Evolutionary conservation across 2,797 vertebrate species (phyloP), one percentile per base, ranked within the genome.

Genomic region (Australoheros facetus): DNA sequence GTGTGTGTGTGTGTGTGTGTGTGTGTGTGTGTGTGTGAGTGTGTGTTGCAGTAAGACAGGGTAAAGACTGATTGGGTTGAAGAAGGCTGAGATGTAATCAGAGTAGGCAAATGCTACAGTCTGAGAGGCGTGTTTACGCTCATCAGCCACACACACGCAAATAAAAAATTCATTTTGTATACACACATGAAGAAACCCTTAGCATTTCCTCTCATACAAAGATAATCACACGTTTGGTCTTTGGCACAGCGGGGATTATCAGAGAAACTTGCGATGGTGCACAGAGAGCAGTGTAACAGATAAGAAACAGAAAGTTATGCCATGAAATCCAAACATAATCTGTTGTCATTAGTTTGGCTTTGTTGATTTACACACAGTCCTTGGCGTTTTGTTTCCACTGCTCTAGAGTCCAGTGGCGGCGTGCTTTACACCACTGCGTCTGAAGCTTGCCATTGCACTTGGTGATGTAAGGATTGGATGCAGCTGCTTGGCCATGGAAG

Each of bases 71-170:
- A 87, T 90, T 88, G 82, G 78, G 64, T 75, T 72, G 48, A 79
- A 71, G 62, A 70, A 78, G 82, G 78, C 64, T 56, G 81, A 89
- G 88, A 89, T 93, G 87, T 81, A 93, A 93, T 94, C 93, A 88
- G 87, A 37, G 45, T 78, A 72, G 87, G 87, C 81, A 85, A 91
- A 92, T 77, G 84, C 80, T 76, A 83, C 85, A 84, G 83, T 86
- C 82, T 80, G 75, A 90, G 84, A 88, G 82, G 82, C 59, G 45
- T 88, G 85, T 92, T 92, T 87, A 90, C 14, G 55, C 85, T 88
- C 73, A 86, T 91, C 87, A 88, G 86, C 64, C 84, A 56, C 81
- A 81, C 77, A 64, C 79, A 78, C 73, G 81, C 53, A 69, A 39
- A 84, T 14, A 79, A 72, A 60, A 70, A 73, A 70, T 77, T 71